Evolutionary conservation across 1,140 invertebrate species (phyloP).

Genomic region (Branchinecta lynchi): DNA sequence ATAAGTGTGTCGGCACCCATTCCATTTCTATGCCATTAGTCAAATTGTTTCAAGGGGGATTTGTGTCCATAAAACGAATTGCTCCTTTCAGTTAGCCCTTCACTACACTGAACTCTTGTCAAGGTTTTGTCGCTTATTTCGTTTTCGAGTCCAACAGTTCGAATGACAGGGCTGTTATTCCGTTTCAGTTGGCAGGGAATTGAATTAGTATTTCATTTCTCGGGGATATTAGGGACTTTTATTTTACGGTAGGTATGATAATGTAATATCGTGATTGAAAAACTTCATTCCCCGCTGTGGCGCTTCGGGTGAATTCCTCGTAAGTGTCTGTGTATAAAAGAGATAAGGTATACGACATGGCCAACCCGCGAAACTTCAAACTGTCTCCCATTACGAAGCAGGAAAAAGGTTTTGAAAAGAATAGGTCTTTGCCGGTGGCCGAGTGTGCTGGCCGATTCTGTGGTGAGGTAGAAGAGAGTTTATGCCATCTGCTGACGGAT

Average conservation of each 20-base stretch:
- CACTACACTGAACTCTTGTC: neutral
- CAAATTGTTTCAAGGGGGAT: constrained; percentile 11
- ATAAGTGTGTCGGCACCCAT: neutral
- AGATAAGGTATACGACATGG: no score
- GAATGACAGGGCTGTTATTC: constrained; percentile 6
- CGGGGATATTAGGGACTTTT: neutral
- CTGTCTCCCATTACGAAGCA: no score
- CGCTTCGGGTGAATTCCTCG: no score
- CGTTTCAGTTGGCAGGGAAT: neutral
- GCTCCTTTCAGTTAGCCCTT: neutral
- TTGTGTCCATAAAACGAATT: constrained; percentile 11
- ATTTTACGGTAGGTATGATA: neutral
- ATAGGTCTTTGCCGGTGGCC: no score
- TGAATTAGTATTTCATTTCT: neutral
- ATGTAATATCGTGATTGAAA: neutral
- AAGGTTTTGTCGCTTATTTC: constrained; percentile 6
- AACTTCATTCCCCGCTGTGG: neutral
- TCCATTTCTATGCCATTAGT: constrained; percentile 7
- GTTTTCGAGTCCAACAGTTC: constrained; percentile 2
- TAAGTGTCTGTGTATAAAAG: no score
- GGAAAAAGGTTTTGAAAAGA: no score
- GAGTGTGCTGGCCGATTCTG: no score
- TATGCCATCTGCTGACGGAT: no score
- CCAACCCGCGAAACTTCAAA: no score
- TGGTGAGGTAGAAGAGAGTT: no score